A percentile compares a stretch with the other conserved stretches of the same genome.
Conservation (phyloP, 2,888 invertebrate genomes). For the Erebia epiphron region DNA sequence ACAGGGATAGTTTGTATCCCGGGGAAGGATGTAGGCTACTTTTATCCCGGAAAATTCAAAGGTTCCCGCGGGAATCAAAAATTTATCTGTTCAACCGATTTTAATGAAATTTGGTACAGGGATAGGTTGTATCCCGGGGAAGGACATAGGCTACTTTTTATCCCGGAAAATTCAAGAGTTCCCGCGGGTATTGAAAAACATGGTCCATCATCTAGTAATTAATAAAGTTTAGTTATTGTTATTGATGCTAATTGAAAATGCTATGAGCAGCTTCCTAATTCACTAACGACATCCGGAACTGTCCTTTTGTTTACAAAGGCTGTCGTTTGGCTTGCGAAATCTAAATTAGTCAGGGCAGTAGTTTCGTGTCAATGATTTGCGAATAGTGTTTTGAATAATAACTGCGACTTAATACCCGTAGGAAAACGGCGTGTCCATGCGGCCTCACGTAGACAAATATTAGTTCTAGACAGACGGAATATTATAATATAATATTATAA, state of each 20-base stretch:
- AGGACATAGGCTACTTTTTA: too few species aligned
- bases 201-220: too few species aligned
- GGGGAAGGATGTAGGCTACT: too few species aligned
- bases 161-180: too few species aligned
- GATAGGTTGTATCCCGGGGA: too few species aligned
- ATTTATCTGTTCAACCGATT: too few species aligned
- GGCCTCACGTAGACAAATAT: conserved; percentile 8
- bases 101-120: too few species aligned
- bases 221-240: conserved; percentile 49
- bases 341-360: conserved; percentile 28
- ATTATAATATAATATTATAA: too few species aligned
- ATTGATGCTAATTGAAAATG: conserved; percentile 56
- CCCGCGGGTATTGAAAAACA: too few species aligned
- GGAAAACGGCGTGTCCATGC: neutral
- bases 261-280: conserved; percentile 47
- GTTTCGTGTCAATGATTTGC: conserved; percentile 30
- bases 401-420: conserved; percentile 21
- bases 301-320: conserved; percentile 54
- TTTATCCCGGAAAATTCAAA: too few species aligned
- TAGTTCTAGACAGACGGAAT: neutral
- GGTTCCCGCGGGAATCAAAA: too few species aligned
- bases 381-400: conserved; percentile 25
- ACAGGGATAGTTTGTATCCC: too few species aligned
- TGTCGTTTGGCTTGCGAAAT: conserved; percentile 53
- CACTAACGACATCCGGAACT: conserved; percentile 54